A percentile compares a stretch with the other conserved stretches of the same genome.
These are phyloP conservation scores for Melospiza georgiana DNA, from an alignment of 2,113 vertebrate species.

Conservation along the genomic window DNA sequence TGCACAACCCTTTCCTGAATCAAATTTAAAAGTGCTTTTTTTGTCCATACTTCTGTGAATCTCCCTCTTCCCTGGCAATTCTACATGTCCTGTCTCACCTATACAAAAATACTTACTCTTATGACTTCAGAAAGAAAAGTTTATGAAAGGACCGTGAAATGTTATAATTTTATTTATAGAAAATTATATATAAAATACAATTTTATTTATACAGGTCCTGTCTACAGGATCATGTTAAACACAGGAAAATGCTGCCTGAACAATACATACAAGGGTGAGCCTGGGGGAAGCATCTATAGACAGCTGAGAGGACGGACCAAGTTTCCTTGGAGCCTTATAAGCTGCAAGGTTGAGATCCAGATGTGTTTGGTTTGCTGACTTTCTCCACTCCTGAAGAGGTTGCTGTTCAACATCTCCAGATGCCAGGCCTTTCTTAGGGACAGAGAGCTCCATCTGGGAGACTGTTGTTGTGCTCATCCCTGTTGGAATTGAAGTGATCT, in stretches of 20 bases:
- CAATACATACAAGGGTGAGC: accelerated
- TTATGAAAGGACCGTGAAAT: background rate
- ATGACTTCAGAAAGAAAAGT: background rate
- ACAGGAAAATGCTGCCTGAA: background rate
- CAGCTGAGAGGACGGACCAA: background rate
- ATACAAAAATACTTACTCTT: background rate
- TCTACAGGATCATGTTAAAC: background rate
- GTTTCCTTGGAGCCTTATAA: background rate
- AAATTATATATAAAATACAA: background rate
- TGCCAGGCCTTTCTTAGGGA: background rate
- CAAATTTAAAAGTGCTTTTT: background rate
- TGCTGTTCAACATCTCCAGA: background rate
- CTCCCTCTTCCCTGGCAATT: background rate
- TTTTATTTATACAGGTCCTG: background rate
- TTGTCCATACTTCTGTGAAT: background rate
- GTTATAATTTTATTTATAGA: background rate
- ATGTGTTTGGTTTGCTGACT: background rate
- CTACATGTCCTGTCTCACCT: background rate
- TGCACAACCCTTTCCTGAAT: background rate
- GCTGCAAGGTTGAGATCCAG: background rate
- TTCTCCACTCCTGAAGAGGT: background rate
- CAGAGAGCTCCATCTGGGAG: background rate
- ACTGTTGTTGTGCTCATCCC: background rate
- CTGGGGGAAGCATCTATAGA: background rate
- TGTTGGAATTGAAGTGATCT: background rate